Percentiles rank a stretch among this genome's conserved stretches.
Evolutionary conservation across 2,113 vertebrate genomes (phyloP).

Genomic region (Herpetotheres cachinnans): DNA sequence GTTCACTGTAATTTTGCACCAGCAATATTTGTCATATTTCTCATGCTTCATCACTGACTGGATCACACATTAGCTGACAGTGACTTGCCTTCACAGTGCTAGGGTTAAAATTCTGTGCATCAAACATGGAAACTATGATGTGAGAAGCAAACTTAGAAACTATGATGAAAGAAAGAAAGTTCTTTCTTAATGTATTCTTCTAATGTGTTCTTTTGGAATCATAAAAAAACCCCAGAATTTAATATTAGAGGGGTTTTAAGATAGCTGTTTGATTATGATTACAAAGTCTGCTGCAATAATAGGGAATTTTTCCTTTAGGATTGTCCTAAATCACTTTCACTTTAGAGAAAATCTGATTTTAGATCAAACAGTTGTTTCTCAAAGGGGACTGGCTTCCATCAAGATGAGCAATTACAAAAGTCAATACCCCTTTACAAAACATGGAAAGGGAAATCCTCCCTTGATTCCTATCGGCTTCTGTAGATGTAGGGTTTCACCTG

Average conservation of each 20-base stretch:
- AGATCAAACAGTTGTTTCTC: background rate
- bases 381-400: background rate
- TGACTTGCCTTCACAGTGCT: background rate
- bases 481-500: background rate
- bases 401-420: background rate
- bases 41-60: background rate
- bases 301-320: background rate
- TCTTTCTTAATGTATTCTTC: background rate
- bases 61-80: background rate
- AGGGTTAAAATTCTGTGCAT: background rate
- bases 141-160: background rate
- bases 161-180: background rate
- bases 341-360: background rate
- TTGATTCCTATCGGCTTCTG: background rate
- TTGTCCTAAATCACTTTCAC: background rate
- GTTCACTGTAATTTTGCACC: background rate
- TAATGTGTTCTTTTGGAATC: background rate
- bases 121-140: background rate
- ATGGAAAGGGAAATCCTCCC: background rate
- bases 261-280: background rate
- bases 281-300: background rate
- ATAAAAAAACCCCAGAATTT: background rate
- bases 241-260: background rate
- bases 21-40: background rate
- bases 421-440: background rate